A percentile compares a stretch with the other conserved stretches of the same genome.
phyloP scores from a whole-genome alignment of 2,797 vertebrate species.

The Phrynocephalus guinanensis region DNA sequence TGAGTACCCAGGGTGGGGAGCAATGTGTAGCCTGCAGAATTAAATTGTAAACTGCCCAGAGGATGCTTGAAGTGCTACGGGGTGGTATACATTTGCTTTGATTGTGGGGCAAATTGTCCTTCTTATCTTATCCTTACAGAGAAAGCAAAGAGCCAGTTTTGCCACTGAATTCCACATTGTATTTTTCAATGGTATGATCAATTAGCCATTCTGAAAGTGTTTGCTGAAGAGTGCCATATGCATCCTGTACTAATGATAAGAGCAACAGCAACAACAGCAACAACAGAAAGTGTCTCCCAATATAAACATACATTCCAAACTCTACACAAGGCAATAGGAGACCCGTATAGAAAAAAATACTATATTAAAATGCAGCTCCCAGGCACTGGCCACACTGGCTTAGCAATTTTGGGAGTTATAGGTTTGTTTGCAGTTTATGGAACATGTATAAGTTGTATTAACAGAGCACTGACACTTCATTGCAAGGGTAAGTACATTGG shows the following conservation, averaged over 20 bases:
- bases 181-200: not conserved
- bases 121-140: not conserved
- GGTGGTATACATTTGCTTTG: too few species aligned
- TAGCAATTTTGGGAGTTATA: not conserved
- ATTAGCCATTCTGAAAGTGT: not conserved
- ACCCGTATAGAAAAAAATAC: not conserved
- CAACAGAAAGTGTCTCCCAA: not conserved
- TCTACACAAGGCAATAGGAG: not conserved
- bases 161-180: slow-evolving; percentile 21
- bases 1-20: too few species aligned
- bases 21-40: too few species aligned
- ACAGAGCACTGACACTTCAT: too few species aligned
- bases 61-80: too few species aligned
- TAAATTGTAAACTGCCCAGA: too few species aligned
- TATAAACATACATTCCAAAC: not conserved
- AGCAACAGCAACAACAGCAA: not conserved
- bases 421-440: not conserved
- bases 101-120: slow-evolving; percentile 9
- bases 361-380: not conserved
- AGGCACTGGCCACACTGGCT: not conserved
- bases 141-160: not conserved
- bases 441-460: not conserved
- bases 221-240: not conserved
- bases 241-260: not conserved
- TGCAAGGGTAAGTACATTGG: too few species aligned